phyloP scores from a whole-genome alignment of 2,113 vertebrate genomes.

The Piprites chloris region DNA sequence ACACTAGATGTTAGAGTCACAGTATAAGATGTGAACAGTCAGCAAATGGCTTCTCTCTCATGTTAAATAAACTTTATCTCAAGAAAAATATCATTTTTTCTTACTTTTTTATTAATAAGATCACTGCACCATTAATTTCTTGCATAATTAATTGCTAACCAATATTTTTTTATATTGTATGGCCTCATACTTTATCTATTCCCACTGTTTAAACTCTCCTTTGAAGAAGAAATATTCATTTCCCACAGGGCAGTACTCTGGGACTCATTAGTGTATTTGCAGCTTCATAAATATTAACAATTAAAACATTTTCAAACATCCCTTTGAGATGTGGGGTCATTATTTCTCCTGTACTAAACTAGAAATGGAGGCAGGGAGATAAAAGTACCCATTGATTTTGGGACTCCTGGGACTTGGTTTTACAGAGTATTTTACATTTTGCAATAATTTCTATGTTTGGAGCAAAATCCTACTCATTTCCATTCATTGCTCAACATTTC shows the following conservation, averaged over 20 bases:
- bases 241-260: background rate
- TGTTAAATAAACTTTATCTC: background rate
- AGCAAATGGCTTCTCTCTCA: background rate
- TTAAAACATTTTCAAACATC: background rate
- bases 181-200: background rate
- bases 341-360: background rate
- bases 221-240: background rate
- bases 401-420: background rate
- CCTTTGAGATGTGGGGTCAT: background rate
- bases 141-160: background rate
- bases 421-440: background rate
- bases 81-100: background rate
- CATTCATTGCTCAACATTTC: background rate
- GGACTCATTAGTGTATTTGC: background rate
- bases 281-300: slow-evolving; percentile 3
- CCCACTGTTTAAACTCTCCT: background rate
- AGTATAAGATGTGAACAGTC: background rate
- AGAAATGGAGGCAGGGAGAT: background rate
- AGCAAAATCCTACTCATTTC: background rate
- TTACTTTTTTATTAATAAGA: background rate
- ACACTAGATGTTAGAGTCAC: background rate
- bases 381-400: background rate
- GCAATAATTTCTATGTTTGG: background rate
- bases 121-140: background rate
- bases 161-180: background rate